Evolutionary conservation across 2,113 vertebrate genomes (phyloP).

Genomic region (Pitta sordida): DNA sequence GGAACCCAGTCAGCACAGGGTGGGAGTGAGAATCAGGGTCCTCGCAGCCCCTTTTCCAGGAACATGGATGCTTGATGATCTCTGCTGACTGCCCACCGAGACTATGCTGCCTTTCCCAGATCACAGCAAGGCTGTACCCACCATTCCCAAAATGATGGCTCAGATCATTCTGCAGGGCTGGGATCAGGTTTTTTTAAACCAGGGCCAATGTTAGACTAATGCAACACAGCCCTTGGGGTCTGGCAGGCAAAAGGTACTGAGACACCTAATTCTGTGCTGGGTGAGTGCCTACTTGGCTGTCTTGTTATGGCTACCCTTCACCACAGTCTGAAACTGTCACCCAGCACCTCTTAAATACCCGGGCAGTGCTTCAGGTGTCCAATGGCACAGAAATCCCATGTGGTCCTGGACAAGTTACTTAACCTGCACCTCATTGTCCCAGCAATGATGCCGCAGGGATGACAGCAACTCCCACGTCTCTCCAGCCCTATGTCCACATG

Average conservation of each 20-base stretch:
- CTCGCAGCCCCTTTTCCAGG: background rate
- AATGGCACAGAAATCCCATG: background rate
- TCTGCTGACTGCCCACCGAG: background rate
- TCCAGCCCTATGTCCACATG: rapidly evolving
- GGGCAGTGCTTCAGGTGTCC: rapidly evolving
- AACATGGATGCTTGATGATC: rapidly evolving
- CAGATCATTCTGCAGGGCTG: background rate
- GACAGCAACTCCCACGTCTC: background rate
- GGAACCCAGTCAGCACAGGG: background rate
- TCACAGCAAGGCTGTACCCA: background rate
- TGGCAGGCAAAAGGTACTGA: background rate
- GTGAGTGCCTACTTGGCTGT: rapidly evolving
- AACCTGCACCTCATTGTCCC: background rate
- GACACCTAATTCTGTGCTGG: background rate
- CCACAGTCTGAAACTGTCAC: background rate
- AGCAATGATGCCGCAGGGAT: rapidly evolving
- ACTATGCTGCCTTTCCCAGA: background rate
- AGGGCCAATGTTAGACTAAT: background rate
- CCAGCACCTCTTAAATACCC: background rate
- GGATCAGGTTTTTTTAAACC: background rate
- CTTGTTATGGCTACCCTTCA: rapidly evolving
- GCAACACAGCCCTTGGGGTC: background rate
- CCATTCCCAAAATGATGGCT: rapidly evolving
- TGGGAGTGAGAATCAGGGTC: background rate
- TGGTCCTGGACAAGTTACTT: background rate